A percentile compares a stretch with the other conserved stretches of the same genome.
Conservation (phyloP, 2,113 vertebrate genomes). For the Cyanocitta stelleri region DNA sequence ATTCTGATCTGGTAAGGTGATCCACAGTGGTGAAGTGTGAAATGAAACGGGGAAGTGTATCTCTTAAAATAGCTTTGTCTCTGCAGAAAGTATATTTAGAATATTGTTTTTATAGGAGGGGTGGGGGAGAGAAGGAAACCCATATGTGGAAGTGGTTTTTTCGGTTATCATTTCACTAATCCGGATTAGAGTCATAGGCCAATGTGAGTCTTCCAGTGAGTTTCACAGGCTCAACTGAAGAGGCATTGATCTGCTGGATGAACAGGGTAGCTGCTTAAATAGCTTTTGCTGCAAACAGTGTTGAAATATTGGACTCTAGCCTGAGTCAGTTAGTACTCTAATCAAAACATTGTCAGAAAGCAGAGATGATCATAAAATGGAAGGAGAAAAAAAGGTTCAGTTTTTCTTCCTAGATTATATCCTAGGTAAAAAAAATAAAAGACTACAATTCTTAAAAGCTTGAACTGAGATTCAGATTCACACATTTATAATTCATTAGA, state of each 20-base stretch:
- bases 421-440: neutral
- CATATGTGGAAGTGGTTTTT: neutral
- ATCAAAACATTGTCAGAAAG: neutral
- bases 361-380: neutral
- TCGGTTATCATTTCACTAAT: neutral
- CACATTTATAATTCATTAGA: neutral
- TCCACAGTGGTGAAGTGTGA: neutral
- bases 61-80: neutral
- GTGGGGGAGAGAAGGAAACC: neutral
- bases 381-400: fast-evolving
- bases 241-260: neutral
- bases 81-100: neutral
- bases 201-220: neutral
- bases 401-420: neutral
- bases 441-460: neutral
- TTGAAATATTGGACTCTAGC: neutral
- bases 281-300: neutral
- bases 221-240: neutral
- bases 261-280: neutral
- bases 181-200: neutral
- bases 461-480: neutral
- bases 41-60: neutral
- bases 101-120: neutral
- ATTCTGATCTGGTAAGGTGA: neutral
- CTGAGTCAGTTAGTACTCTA: neutral